Base-by-base conservation (phyloP, 1,140 invertebrate species). In the Notospermus geniculatus region DNA sequence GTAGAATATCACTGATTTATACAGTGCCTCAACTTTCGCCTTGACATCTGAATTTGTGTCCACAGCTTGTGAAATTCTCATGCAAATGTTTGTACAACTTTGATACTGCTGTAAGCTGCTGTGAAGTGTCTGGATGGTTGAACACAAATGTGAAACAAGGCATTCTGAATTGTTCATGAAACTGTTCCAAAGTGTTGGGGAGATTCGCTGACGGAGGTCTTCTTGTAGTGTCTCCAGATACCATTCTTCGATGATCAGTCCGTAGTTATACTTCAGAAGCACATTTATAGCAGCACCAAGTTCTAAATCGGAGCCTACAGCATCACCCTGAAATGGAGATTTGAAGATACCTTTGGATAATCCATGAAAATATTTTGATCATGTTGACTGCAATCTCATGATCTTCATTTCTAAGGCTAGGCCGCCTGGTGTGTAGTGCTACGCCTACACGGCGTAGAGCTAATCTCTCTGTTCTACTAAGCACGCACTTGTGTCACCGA, bases 221-320 rank as follows among this genome's bases (percentile, higher is more conserved):
- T 71, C 61, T 43, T 75, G 72, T n/a, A 72, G 25, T 27, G 57
- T 64, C 58, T 76, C 73, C 17, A 72, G 59, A 60, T 75, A 76
- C 72, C 73, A 76, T 46, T 73, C 74, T 50, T 73, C 70, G 29
- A 75, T 66, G 13, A 76, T 64, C 28, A 71, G 66, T 17, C 63
- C 63, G 2, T 73, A 30, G 11, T 63, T 64, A 53, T 69, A 53
- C 27, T 72, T 59, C 17, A 60, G 45, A 11, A 76, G 43, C 28
- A 71, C 32, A 17, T 63, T 60, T 1, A 71, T 36, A 7, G 32
- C 32, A 15, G 32, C 5, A 36, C 32, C 32, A 36, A 36, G 32
- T 36, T 36, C 5, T 7, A 15, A 7, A 15, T 36, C 32, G 32
- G 32, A 36, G 32, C 4, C 15, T 36, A 15, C 15, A 7, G 32